Evolutionary conservation across 2,888 invertebrate genomes (phyloP).

Genomic region (Cepaea hortensis): DNA sequence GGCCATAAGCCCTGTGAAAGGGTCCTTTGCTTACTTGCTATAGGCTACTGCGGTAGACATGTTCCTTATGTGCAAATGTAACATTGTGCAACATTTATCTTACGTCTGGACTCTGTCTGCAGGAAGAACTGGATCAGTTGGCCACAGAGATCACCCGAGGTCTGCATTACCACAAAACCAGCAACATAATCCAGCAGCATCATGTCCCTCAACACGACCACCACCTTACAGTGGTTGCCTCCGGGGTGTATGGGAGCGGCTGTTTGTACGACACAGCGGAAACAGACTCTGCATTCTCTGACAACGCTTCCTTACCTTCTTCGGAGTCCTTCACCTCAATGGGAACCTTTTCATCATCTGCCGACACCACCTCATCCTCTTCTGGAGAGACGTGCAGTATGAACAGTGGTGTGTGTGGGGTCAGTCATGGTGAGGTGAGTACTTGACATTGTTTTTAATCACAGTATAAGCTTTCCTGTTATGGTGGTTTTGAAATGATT

Average conservation of each 20-base stretch:
- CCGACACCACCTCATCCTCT: slow-evolving; percentile 63
- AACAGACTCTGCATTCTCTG: slow-evolving; percentile 98
- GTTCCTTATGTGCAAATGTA: too few species aligned
- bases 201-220: slow-evolving; percentile 37
- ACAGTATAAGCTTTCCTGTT: neutral
- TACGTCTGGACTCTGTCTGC: slow-evolving; percentile 38
- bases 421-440: slow-evolving; percentile 63
- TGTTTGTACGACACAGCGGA: slow-evolving; percentile 78
- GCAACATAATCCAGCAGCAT: slow-evolving; percentile 33
- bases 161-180: slow-evolving; percentile 59
- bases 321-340: slow-evolving; percentile 93
- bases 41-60: too few species aligned
- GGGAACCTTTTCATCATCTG: slow-evolving; percentile 71
- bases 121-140: slow-evolving; percentile 69
- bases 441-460: neutral
- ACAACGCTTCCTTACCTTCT: slow-evolving; percentile 93
- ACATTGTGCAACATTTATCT: too few species aligned
- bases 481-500: too few species aligned
- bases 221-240: slow-evolving; percentile 21
- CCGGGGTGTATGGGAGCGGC: neutral
- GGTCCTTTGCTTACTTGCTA: too few species aligned
- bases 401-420: slow-evolving; percentile 60
- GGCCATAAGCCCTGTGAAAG: too few species aligned
- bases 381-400: slow-evolving; percentile 64
- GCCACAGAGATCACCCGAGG: slow-evolving; percentile 70